These are phyloP conservation scores for Allygus modestus DNA, from an alignment of 2,888 invertebrate genomes.

Conservation along the genomic window DNA sequence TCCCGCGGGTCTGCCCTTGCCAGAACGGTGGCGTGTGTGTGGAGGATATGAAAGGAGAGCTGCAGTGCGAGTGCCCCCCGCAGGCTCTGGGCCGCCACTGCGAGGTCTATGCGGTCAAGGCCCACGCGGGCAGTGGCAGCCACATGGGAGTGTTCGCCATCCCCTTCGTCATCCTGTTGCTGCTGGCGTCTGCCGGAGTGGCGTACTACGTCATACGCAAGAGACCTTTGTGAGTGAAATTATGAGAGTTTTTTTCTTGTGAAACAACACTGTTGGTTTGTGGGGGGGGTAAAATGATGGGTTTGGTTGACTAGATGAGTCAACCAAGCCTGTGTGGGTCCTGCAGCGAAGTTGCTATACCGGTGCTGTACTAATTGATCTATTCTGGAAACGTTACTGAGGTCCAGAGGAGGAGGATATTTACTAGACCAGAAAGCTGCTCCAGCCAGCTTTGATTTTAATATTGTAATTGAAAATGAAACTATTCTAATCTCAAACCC, in stretches of 20 bases:
- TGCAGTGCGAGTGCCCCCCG: slow-evolving; percentile 85
- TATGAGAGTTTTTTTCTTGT: background rate
- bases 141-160: slow-evolving; percentile 87
- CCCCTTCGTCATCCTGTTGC: slow-evolving; percentile 87
- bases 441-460: too few relatives aligned
- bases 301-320: too few relatives aligned
- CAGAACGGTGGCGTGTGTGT: slow-evolving; percentile 91
- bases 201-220: slow-evolving; percentile 91
- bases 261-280: background rate
- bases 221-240: slow-evolving; percentile 87
- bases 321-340: too few relatives aligned
- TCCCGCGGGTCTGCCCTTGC: slow-evolving; percentile 89
- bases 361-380: too few relatives aligned
- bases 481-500: too few relatives aligned
- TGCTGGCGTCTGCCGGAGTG: slow-evolving; percentile 84
- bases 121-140: slow-evolving; percentile 77
- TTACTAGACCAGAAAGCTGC: too few relatives aligned
- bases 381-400: too few relatives aligned
- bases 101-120: slow-evolving; percentile 81
- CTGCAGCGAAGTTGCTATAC: too few relatives aligned
- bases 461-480: too few relatives aligned
- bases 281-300: too few relatives aligned
- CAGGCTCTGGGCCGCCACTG: slow-evolving; percentile 87
- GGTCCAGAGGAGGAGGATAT: too few relatives aligned
- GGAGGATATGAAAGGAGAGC: slow-evolving; percentile 75